Conservation (phyloP, 2,888 invertebrate genomes). For the Liposcelis brunnea region DNA sequence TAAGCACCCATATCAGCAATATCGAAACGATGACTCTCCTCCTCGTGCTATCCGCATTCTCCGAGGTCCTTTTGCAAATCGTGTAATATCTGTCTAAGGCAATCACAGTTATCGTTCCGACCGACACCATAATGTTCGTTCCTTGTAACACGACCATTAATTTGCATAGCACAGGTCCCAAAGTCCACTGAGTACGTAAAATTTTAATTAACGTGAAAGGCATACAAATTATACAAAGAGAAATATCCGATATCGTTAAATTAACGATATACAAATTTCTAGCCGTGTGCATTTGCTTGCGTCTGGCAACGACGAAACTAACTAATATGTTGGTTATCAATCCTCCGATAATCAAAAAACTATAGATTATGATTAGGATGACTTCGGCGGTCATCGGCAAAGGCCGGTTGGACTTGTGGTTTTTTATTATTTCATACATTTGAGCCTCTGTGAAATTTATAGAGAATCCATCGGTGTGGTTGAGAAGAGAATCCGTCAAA, state of each 20-base stretch:
- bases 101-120: conserved; percentile 41
- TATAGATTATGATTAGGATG: conserved; percentile 22
- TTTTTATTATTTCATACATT: conserved; percentile 12
- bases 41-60: conserved; percentile 14
- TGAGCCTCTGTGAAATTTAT: conserved; percentile 7
- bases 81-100: conserved; percentile 27
- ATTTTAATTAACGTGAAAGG: conserved; percentile 37
- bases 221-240: conserved; percentile 38
- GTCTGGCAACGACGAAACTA: conserved; percentile 23
- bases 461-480: conserved; percentile 4
- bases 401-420: conserved; percentile 15
- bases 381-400: conserved; percentile 17
- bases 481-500: conserved; percentile 6
- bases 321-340: conserved; percentile 24
- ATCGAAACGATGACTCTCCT: conserved; percentile 20
- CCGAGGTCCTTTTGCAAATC: conserved; percentile 23
- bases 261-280: conserved; percentile 38
- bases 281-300: conserved; percentile 22
- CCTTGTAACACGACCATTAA: conserved; percentile 36
- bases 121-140: conserved; percentile 39
- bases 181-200: conserved; percentile 31
- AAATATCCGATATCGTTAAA: conserved; percentile 36
- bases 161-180: conserved; percentile 37
- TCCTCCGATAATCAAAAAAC: conserved; percentile 23
- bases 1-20: conserved; percentile 20